Percentiles rank a stretch among this genome's conserved stretches.
Evolutionary conservation across 1,140 invertebrate species (phyloP).

Genomic region (Zaprionus inermis): DNA sequence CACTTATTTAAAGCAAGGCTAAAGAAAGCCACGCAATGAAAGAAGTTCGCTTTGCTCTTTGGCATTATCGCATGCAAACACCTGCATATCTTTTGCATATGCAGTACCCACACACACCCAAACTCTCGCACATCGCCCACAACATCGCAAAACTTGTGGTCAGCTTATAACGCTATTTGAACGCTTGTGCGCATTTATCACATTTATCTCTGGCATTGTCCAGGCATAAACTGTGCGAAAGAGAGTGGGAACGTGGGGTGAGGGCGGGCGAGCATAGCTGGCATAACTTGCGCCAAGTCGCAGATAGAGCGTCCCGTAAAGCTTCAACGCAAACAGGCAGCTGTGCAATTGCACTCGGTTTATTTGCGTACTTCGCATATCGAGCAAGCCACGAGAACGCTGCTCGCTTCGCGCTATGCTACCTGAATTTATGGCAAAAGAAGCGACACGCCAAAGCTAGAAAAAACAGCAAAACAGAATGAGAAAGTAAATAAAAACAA

Average conservation of each 20-base stretch:
- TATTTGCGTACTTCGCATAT: constrained; percentile 70
- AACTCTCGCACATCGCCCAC: constrained; percentile 15
- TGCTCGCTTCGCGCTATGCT: constrained; percentile 12
- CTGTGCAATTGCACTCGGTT: constrained; percentile 57
- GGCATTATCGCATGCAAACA: neutral
- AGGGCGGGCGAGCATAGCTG: neutral
- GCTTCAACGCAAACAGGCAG: constrained; percentile 74
- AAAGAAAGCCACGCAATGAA: neutral
- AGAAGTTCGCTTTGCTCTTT: neutral
- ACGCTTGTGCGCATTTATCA: constrained; percentile 73
- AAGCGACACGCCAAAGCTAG: constrained; percentile 19
- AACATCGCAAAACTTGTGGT: constrained; percentile 63
- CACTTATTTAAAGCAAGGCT: neutral
- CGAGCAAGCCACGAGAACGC: constrained; percentile 28
- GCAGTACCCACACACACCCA: constrained; percentile 29
- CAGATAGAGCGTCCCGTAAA: constrained; percentile 71
- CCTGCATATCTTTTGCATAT: neutral
- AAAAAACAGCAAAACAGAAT: constrained; percentile 9
- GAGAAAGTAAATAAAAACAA: constrained; percentile 9
- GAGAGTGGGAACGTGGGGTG: neutral
- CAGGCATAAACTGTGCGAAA: neutral
- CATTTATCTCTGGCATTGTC: constrained; percentile 70
- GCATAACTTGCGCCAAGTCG: constrained; percentile 52
- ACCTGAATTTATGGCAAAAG: constrained; percentile 64
- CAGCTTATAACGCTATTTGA: constrained; percentile 77